Conservation (phyloP, 1,140 invertebrate genomes). For the Danaus plexippus region DNA sequence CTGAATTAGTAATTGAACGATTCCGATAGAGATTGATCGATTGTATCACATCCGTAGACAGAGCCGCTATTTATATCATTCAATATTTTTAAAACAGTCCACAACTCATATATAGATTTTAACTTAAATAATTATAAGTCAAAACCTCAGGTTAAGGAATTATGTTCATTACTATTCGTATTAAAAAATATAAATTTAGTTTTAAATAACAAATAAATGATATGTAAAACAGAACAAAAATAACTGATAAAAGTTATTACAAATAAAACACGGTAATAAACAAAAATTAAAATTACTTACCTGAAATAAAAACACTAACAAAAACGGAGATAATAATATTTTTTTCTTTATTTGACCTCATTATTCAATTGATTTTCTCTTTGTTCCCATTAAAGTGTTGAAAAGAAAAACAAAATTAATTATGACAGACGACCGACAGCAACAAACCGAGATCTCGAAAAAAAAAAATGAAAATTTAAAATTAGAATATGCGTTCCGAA, state of each 20-base stretch:
- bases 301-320: conserved; percentile 21
- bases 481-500: conserved; percentile 34
- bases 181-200: not conserved
- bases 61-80: too few relatives aligned
- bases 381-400: not conserved
- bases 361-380: not conserved
- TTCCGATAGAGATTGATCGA: too few relatives aligned
- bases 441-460: conserved; percentile 11
- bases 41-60: too few relatives aligned
- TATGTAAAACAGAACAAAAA: too few relatives aligned
- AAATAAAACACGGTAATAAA: conserved; percentile 1
- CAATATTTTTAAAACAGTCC: too few relatives aligned
- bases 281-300: conserved; percentile 22
- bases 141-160: too few relatives aligned
- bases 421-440: conserved; percentile 2
- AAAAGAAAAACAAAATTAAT: conserved; percentile 4
- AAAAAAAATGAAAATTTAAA: conserved; percentile 15
- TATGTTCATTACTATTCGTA: not conserved
- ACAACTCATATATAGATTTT: too few relatives aligned
- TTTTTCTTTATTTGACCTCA: conserved; percentile 7
- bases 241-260: not conserved
- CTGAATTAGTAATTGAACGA: too few relatives aligned
- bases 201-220: too few relatives aligned
- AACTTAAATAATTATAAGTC: too few relatives aligned
- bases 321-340: conserved; percentile 16